Base-by-base conservation (phyloP, 1,140 invertebrate genomes). In the Caerostris extrusa region DNA sequence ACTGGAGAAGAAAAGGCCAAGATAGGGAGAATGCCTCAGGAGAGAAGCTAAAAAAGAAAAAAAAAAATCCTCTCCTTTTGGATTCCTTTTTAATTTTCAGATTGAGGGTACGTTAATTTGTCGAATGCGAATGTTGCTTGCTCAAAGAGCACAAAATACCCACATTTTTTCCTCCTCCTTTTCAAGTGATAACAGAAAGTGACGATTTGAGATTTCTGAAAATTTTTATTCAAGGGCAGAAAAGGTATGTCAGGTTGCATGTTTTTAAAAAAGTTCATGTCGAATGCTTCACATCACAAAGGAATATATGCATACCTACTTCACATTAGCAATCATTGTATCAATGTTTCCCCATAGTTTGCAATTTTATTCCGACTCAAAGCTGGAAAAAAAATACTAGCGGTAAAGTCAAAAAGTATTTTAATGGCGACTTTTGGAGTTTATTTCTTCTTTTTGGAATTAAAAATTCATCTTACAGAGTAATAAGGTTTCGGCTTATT, bases 51-150 rank as follows among this genome's bases (percentile, higher is more conserved):
- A 55, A 91, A n/a, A 88, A 55, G 64, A 88, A 88, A 88, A 88
- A 61, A 90, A 85, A 91, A 64, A 10, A 69, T 17, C 17, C 61
- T 69, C 34, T 64, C 12, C 69, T 85, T 92, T 85, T 56, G 55
- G 6, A 60, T 93, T 67, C 58, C 82, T 85, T 91, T 91, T 91
- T 91, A 82, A 82, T 92, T 85, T 19, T 14, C 12, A 60, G 87
- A 58, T 93, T 92, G 85, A 64, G 90, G 61, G 57, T 83, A 60
- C 55, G 17, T 57, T 93, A 69, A 93, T 93, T 93, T 93, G 77
- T 69, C 61, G 61, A 92, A 92, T 85, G 71, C 50, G 61, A 85
- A 85, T 56, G 81, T 14, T 69, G 19, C 34, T 34, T 34, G 34
- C 69, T 91, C 69, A 82, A 82, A 91, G 71, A 82, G 67, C 67